Percentiles rank a stretch among this genome's conserved stretches.
These are phyloP conservation scores for Oryzias sinensis DNA, from an alignment of 2,797 vertebrate species.

Conservation along the genomic window DNA sequence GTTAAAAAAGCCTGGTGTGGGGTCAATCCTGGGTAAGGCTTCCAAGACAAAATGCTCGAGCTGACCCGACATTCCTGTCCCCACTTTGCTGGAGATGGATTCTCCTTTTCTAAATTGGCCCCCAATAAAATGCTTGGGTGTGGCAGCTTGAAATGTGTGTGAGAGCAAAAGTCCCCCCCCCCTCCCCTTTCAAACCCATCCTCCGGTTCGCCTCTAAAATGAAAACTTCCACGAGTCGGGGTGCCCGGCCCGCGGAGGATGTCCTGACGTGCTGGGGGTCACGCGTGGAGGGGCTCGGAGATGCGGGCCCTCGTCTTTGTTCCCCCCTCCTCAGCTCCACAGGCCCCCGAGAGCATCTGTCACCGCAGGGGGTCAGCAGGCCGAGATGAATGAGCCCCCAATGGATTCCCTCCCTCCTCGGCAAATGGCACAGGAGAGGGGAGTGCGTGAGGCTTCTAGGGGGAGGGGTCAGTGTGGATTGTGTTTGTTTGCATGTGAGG, in stretches of 20 bases:
- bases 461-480: constrained; percentile 60
- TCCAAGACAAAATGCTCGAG: constrained; percentile 69
- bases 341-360: constrained; percentile 94
- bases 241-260: constrained; percentile 32
- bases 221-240: constrained; percentile 37
- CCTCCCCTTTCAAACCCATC: no score
- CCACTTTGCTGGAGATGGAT: constrained; percentile 56
- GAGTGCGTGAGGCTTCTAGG: constrained; percentile 77
- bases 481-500: constrained; percentile 64
- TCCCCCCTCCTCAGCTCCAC: constrained; percentile 74
- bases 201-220: constrained; percentile 11
- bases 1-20: constrained; percentile 70
- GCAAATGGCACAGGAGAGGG: constrained; percentile 95
- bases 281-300: constrained; percentile 72
- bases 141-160: constrained; percentile 22
- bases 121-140: constrained; percentile 64
- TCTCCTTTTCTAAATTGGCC: constrained; percentile 64
- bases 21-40: constrained; percentile 64
- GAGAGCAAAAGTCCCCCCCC: constrained; percentile 19
- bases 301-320: constrained; percentile 77
- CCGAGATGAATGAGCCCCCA: constrained; percentile 95
- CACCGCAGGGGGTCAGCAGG: constrained; percentile 86
- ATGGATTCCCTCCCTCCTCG: constrained; percentile 86
- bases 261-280: constrained; percentile 57
- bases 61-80: constrained; percentile 75